Evolutionary conservation across 1,140 invertebrate genomes (phyloP), one percentile per base, ranked within the genome.

Genomic region (Atta cephalotes): DNA sequence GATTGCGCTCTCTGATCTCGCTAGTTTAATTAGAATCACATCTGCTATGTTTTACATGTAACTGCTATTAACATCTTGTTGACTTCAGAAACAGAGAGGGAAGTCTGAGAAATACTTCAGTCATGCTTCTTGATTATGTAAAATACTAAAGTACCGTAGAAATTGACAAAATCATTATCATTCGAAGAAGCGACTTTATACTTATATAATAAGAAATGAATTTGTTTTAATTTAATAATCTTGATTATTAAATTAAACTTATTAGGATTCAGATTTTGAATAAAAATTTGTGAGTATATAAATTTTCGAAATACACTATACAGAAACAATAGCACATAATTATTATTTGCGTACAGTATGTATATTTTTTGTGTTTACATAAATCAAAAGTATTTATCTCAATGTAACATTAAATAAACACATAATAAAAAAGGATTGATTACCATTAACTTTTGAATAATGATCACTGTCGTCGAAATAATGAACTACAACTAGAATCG

Each of bases 401-500:
- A n/a, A 58, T 74, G 10, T 45, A 49, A 49, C 18, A 28, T 28
- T 0, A 18, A 58, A 14, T 1, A 18, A 58, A n/a, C 12, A 5
- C 10, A 2, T 10, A 68, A 65, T 65, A 49, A 65, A 63, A 78
- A 39, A 65, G 65, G 2, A 4, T 45, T 16, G 16, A 28, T 9
- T 65, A 45, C 16, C 58, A 39, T 10, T 16, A 79, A 70, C 7
- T 71, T 58, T 21, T 81, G 66, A 81, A n/a, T 81, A 45, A 81
- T 71, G 79, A 71, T 71, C 65, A 45, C n/a, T 71, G 49, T 71
- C 79, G 66, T 71, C 53, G 65, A 71, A 71, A 60, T 81, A 81
- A 81, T 81, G 21, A 71, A 81, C 10, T 81, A 81, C 79, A 81
- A 81, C 35, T 53, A 71, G 51, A 71, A 81, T 71, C 35, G 28